Base-by-base conservation (phyloP, 2,113 vertebrate genomes). In the Daubentonia madagascariensis region DNA sequence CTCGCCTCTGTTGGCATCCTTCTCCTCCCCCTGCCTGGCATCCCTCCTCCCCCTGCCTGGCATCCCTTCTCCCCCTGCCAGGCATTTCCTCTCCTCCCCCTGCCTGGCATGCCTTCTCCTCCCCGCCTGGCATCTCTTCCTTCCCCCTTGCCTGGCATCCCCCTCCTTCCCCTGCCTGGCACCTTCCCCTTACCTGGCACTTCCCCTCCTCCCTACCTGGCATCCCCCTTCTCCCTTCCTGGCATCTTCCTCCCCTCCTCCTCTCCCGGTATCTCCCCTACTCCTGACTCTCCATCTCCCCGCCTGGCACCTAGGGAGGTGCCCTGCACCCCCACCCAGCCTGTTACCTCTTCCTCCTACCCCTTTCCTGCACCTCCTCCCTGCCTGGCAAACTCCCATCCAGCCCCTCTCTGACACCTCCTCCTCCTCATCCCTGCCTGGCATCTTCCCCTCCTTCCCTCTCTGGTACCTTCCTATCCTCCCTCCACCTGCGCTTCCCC, bases 1-100 rank as follows among this genome's bases (percentile, higher is more conserved):
- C n/a, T 79, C 13, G 80, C 96, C 93, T 80, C 96, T 80, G 73
- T 6, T 78, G 95, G 92, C 95, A 92, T 81, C 65, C 45, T 81
- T 72, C 59, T 45, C 88, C 92, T 76, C 73, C 57, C 84, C 25
- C 54, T 59, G 50, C 67, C 78, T 94, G 93, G 85, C 93, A 79
- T 61, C 89, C 35, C 45, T 37, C 40, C 54, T 50, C 61, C 61
- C 57, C 32, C 35, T 43, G 70, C n/a, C 45, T 32, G 43, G 23
- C 48, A 13, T 20, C 83, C n/a, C 45, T 30, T 23, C 25, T 48
- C n/a, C 68, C 30, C 73, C 22, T 35, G 73, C 78, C 70, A 48
- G 45, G 79, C 63, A 67, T 37, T 50, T 50, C 37, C n/a, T 35
- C 59, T 50, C 16, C 35, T 37, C 67, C 45, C 45, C 22, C 50